phyloP scores from a whole-genome alignment of 2,797 vertebrate species.

The Acanthopagrus latus region DNA sequence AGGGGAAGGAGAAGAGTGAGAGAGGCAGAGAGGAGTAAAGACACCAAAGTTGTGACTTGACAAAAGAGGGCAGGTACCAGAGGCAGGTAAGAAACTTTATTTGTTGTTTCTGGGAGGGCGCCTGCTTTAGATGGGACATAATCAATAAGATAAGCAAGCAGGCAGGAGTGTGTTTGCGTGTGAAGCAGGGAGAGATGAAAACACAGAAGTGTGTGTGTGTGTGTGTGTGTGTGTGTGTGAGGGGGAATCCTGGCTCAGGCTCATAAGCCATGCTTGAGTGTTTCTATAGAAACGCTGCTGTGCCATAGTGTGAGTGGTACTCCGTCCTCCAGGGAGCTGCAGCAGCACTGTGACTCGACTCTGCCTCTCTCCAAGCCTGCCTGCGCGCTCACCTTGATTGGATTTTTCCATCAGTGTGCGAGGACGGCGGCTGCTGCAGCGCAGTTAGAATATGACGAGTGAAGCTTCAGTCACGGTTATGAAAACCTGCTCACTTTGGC shows the following conservation, averaged over 20 bases:
- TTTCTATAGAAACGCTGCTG: slow-evolving; percentile 79
- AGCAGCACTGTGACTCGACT: background rate
- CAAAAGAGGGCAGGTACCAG: slow-evolving; percentile 85
- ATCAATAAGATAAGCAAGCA: slow-evolving; percentile 30
- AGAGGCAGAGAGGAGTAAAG: slow-evolving; percentile 74
- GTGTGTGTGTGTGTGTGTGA: slow-evolving; percentile 20
- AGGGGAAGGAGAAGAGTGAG: slow-evolving; percentile 58
- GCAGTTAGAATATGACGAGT: background rate
- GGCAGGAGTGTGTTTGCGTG: slow-evolving; percentile 23
- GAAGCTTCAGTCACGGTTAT: background rate
- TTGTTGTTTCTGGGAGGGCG: slow-evolving; percentile 46
- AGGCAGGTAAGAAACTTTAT: slow-evolving; percentile 83
- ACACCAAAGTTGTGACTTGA: slow-evolving; percentile 78
- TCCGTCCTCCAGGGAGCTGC: slow-evolving; percentile 47
- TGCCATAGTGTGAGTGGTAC: slow-evolving; percentile 57
- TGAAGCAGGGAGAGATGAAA: slow-evolving; percentile 25
- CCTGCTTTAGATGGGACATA: slow-evolving; percentile 8
- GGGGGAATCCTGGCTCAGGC: slow-evolving; percentile 52
- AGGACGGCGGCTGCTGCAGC: slow-evolving; percentile 1
- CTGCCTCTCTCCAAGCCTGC: slow-evolving; percentile 20
- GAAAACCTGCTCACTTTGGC: slow-evolving; percentile 34
- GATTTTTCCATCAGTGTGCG: slow-evolving; percentile 21
- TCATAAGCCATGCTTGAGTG: slow-evolving; percentile 56
- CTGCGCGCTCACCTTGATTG: slow-evolving; percentile 33
- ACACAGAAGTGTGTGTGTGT: slow-evolving; percentile 12